phyloP scores from a whole-genome alignment of 2,113 vertebrate species.

The Neolamprologus cancellatus region DNA sequence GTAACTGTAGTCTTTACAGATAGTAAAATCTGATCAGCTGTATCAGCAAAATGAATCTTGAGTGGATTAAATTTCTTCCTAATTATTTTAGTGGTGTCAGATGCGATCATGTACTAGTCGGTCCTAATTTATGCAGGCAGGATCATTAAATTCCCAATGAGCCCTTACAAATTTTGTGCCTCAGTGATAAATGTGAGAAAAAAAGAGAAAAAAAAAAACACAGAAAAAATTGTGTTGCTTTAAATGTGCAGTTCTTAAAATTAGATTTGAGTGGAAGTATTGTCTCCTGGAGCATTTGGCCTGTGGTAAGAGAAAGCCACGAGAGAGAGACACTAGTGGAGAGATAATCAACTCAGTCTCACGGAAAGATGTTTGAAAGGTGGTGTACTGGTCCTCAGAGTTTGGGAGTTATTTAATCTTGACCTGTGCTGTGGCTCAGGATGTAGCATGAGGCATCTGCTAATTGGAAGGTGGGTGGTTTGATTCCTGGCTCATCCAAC shows the following conservation, averaged over 20 bases:
- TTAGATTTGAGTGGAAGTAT: neutral
- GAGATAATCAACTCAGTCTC: neutral
- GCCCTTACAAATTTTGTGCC: neutral
- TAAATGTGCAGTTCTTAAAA: neutral
- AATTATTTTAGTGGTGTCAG: conserved; percentile 2
- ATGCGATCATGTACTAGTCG: neutral
- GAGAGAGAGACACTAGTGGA: neutral
- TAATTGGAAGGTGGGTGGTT: neutral
- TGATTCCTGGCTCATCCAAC: neutral
- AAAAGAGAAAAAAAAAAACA: fast-evolving
- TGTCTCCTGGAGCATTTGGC: neutral
- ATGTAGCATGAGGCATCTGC: neutral
- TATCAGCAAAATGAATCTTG: neutral
- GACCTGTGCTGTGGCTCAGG: neutral
- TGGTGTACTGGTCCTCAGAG: neutral
- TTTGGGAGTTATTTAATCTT: neutral
- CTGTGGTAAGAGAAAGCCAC: neutral
- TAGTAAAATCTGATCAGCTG: neutral
- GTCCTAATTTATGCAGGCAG: conserved; percentile 5
- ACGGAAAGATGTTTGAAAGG: neutral
- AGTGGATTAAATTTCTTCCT: neutral
- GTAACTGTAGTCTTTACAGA: neutral
- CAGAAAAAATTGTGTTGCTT: neutral
- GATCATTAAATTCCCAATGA: conserved; percentile 29
- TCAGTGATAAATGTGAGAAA: neutral